Conservation (phyloP, 2,888 invertebrate species). For the Mellilla xanthometata region DNA sequence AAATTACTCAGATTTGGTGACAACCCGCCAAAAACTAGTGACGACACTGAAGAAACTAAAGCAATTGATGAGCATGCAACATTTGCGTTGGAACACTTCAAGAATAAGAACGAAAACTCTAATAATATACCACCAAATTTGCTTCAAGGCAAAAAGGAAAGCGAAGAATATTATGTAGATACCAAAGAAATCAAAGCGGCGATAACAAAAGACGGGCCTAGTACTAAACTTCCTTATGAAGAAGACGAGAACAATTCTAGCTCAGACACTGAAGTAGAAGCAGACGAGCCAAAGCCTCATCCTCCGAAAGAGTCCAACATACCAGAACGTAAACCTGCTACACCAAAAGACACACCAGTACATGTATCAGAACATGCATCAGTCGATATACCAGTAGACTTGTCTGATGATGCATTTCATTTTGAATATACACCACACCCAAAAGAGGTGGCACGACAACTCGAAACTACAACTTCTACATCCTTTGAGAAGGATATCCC, state of each 20-base stretch:
- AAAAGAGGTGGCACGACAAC: too few relatives aligned
- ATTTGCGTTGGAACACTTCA: too few relatives aligned
- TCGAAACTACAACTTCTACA: too few relatives aligned
- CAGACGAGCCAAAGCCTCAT: slow-evolving; percentile 2
- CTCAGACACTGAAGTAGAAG: slow-evolving; percentile 17
- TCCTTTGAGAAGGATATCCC: not conserved
- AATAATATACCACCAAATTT: not conserved
- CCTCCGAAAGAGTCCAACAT: too few relatives aligned
- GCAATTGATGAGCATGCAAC: not conserved
- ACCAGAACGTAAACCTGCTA: too few relatives aligned
- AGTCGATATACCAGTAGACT: too few relatives aligned
- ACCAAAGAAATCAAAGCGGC: slow-evolving; percentile 16
- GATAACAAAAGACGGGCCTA: slow-evolving; percentile 5
- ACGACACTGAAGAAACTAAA: slow-evolving; percentile 1
- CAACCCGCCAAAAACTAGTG: slow-evolving; percentile 9
- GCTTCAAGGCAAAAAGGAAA: slow-evolving; percentile 6
- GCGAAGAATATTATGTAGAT: slow-evolving; percentile 26
- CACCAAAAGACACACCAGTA: too few relatives aligned
- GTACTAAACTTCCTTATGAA: slow-evolving; percentile 28
- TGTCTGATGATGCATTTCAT: too few relatives aligned
- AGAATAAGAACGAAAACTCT: not conserved
- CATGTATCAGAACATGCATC: too few relatives aligned
- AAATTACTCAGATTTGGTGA: slow-evolving; percentile 26
- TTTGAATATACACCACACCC: too few relatives aligned
- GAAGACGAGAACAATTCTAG: slow-evolving; percentile 25